Evolutionary conservation across 2,888 invertebrate genomes (phyloP).

Genomic region (Eumerus sabulonum): DNA sequence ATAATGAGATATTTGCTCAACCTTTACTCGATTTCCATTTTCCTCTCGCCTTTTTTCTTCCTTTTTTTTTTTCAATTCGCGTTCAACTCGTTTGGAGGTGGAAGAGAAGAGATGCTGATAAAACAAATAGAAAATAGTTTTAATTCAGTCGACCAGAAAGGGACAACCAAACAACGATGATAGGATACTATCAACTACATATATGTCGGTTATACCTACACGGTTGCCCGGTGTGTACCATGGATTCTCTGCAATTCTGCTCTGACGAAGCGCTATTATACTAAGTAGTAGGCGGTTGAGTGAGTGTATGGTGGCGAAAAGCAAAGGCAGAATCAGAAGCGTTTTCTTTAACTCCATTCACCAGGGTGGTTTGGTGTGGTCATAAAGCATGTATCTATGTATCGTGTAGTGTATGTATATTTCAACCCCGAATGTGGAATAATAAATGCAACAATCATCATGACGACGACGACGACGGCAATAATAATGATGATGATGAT

Average conservation of each 20-base stretch:
- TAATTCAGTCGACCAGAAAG: slow-evolving; percentile 62
- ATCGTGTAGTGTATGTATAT: slow-evolving; percentile 15
- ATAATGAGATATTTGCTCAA: slow-evolving; percentile 67
- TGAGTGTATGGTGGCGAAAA: too few relatives aligned
- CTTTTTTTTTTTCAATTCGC: background rate
- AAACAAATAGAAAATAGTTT: slow-evolving; percentile 64
- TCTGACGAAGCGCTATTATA: too few relatives aligned
- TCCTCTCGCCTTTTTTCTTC: slow-evolving; percentile 48
- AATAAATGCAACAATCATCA: slow-evolving; percentile 68
- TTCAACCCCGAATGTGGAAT: slow-evolving; percentile 66
- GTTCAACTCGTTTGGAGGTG: slow-evolving; percentile 30
- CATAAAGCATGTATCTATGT: slow-evolving; percentile 10
- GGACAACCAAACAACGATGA: slow-evolving; percentile 51
- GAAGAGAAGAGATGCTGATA: slow-evolving; percentile 26
- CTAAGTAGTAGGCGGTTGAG: too few relatives aligned
- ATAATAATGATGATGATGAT: slow-evolving; percentile 62
- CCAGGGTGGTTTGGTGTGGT: slow-evolving; percentile 34
- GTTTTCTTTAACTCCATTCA: slow-evolving; percentile 53
- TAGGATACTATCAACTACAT: slow-evolving; percentile 48
- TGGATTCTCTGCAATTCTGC: too few relatives aligned
- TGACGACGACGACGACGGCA: slow-evolving; percentile 57
- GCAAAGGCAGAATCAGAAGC: slow-evolving; percentile 23
- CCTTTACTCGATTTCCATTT: slow-evolving; percentile 67
- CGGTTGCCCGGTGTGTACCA: too few relatives aligned
- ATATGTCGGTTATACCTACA: slow-evolving; percentile 23